phyloP scores from a whole-genome alignment of 2,797 vertebrate genomes.

The Buceros bicornis region DNA sequence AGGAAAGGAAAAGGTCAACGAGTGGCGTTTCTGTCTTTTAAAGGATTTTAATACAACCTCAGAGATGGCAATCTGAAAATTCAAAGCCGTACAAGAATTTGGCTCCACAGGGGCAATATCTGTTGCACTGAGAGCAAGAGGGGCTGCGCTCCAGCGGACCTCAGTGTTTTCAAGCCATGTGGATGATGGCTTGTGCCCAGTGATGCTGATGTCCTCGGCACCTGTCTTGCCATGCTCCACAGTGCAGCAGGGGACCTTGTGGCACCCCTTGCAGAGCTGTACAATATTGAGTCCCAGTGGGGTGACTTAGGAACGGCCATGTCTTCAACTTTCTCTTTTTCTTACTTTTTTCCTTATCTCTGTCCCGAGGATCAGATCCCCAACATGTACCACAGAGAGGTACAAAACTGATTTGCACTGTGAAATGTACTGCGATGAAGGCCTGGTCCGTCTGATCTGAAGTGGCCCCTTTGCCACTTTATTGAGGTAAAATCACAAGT shows the following conservation, averaged over 20 bases:
- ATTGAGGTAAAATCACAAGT: neutral
- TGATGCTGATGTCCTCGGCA: accelerated
- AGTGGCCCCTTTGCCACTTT: neutral
- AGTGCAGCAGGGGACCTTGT: accelerated
- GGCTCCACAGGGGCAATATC: neutral
- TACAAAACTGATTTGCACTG: neutral
- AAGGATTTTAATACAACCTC: neutral
- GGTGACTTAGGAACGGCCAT: accelerated
- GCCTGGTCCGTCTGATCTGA: neutral
- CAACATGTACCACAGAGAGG: neutral
- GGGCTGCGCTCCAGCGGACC: accelerated
- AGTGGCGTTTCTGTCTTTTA: neutral
- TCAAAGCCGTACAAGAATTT: accelerated
- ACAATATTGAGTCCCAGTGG: accelerated
- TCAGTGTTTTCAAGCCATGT: neutral
- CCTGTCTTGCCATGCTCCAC: accelerated
- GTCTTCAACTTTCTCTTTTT: neutral
- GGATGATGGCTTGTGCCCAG: accelerated
- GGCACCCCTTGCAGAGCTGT: neutral
- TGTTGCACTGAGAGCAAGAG: neutral
- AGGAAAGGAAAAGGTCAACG: neutral
- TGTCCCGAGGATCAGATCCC: neutral
- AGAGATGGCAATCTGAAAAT: neutral
- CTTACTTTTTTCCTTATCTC: neutral
- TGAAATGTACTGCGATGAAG: neutral